These are phyloP conservation scores for Cisticola juncidis DNA, from an alignment of 2,113 vertebrate genomes.

Conservation along the genomic window DNA sequence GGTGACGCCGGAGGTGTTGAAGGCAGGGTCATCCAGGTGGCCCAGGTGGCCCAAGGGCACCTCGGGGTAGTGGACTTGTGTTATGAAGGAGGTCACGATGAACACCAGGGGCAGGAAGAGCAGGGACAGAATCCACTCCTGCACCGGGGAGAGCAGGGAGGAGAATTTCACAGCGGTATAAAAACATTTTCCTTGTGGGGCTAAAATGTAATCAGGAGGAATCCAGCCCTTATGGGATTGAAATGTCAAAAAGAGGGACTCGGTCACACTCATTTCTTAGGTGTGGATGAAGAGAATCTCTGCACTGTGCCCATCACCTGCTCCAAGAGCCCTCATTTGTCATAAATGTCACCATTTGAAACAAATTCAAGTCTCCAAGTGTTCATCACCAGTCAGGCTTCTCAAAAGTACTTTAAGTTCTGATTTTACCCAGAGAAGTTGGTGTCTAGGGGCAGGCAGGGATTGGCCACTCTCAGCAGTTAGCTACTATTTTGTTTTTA, in stretches of 20 bases:
- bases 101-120: slow-evolving; percentile 2
- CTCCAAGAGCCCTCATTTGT: neutral
- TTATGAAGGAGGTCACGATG: fast-evolving
- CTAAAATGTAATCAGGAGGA: neutral
- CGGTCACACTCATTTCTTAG: fast-evolving
- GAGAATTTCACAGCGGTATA: fast-evolving
- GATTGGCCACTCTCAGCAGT: neutral
- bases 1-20: neutral
- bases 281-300: fast-evolving
- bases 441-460: neutral
- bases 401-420: neutral
- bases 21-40: slow-evolving; percentile 34
- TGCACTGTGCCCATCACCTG: neutral
- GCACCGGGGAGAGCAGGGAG: neutral
- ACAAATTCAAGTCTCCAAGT: neutral
- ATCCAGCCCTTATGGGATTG: neutral
- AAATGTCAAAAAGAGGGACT: neutral
- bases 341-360: neutral
- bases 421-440: neutral
- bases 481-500: neutral
- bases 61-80: fast-evolving
- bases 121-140: slow-evolving; percentile 69
- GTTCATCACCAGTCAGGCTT: neutral
- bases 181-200: fast-evolving
- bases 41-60: slow-evolving; percentile 21